Percentiles rank a stretch among this genome's conserved stretches.
phyloP scores from a whole-genome alignment of 2,888 invertebrate genomes.

The Xestia c-nigrum region DNA sequence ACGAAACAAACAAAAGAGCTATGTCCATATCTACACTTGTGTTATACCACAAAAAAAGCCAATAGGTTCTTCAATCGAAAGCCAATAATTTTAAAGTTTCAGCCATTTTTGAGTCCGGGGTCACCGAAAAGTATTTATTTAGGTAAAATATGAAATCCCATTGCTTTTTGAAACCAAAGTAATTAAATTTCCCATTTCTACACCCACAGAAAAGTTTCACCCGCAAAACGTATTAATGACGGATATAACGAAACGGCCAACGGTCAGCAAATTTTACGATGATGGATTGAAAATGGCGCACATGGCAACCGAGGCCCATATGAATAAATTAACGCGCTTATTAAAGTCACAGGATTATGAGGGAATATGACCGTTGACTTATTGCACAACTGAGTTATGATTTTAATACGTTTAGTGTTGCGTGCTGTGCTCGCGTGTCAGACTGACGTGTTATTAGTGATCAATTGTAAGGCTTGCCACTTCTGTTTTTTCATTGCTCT shows the following conservation, averaged over 20 bases:
- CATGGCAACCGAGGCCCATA: constrained; percentile 64
- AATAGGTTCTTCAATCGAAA: not conserved
- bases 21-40: not conserved
- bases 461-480: constrained; percentile 61
- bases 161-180: constrained; percentile 13
- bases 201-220: constrained; percentile 32
- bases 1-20: not conserved
- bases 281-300: constrained; percentile 71
- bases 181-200: constrained; percentile 40
- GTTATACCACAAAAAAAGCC: not conserved
- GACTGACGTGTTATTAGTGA: constrained; percentile 64
- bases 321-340: constrained; percentile 74
- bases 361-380: constrained; percentile 65
- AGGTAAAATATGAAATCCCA: constrained; percentile 5
- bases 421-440: constrained; percentile 67
- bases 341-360: constrained; percentile 67
- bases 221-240: constrained; percentile 56
- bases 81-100: not conserved
- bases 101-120: not conserved
- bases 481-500: constrained; percentile 54
- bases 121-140: constrained; percentile 9
- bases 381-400: constrained; percentile 67
- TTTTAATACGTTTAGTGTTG: constrained; percentile 63
- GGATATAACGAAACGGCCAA: constrained; percentile 53
- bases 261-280: constrained; percentile 67